These are phyloP conservation scores for Heteromormyrus szaboi DNA, from an alignment of 2,797 vertebrate genomes.

Conservation along the genomic window DNA sequence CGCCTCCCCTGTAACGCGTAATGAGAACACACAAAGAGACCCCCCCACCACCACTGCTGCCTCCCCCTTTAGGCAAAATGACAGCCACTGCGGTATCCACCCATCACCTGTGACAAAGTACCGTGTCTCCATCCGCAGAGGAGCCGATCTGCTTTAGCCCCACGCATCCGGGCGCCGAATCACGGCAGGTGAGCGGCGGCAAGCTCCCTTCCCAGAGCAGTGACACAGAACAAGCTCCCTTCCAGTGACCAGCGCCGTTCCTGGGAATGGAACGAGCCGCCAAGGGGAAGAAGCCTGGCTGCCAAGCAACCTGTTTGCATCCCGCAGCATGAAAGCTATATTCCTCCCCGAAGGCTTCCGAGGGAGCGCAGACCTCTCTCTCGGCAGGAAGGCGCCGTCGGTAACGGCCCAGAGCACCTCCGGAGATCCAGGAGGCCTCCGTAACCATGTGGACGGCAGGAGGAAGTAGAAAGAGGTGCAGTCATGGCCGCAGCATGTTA, in stretches of 20 bases:
- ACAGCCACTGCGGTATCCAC: neutral
- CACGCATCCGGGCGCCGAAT: neutral
- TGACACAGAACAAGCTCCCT: no score
- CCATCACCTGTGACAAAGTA: constrained; percentile 11
- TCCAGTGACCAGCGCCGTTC: neutral
- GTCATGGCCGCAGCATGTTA: neutral
- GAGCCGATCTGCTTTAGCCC: neutral
- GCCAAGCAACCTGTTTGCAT: neutral
- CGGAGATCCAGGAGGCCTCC: neutral
- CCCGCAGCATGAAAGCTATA: neutral
- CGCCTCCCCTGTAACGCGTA: neutral
- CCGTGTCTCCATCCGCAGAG: neutral
- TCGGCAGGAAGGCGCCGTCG: neutral
- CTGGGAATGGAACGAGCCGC: neutral
- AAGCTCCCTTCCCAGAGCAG: neutral
- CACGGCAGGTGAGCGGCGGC: neutral
- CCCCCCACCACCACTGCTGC: neutral
- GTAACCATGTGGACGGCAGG: neutral
- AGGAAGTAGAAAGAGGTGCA: neutral
- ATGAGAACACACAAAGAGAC: constrained; percentile 13
- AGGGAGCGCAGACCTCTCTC: neutral
- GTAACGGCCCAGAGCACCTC: neutral
- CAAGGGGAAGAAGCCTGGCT: neutral
- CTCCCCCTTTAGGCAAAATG: neutral
- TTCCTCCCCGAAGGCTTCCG: neutral